phyloP scores from a whole-genome alignment of 1,140 invertebrate genomes.

The Drosophila oshimai region DNA sequence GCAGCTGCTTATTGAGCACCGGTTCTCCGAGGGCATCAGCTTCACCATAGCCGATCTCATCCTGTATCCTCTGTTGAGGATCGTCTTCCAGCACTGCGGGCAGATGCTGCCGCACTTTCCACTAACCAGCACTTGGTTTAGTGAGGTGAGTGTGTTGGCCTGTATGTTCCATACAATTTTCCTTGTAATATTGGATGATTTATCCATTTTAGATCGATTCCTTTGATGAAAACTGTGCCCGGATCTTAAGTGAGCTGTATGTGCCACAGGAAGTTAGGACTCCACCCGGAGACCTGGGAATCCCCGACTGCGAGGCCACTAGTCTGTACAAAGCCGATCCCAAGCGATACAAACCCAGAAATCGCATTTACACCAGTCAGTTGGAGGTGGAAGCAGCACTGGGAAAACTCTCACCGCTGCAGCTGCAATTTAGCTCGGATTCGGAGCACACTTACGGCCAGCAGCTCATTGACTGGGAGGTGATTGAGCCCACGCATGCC shows the following conservation, averaged over 20 bases:
- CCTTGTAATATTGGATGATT: neutral
- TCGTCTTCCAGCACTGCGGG: conserved; percentile 85
- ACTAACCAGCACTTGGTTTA: conserved; percentile 87
- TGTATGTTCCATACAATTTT: neutral
- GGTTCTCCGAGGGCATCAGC: conserved; percentile 92
- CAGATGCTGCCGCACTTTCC: conserved; percentile 85
- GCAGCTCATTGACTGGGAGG: conserved; percentile 67
- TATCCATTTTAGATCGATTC: conserved; percentile 52
- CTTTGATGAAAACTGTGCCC: conserved; percentile 47
- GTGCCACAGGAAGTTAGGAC: conserved; percentile 4
- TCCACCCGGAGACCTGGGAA: conserved; percentile 23
- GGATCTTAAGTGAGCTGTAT: conserved; percentile 60
- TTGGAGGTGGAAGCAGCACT: conserved; percentile 88
- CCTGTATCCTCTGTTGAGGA: conserved; percentile 88
- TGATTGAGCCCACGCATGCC: conserved; percentile 70
- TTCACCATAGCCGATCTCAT: conserved; percentile 94
- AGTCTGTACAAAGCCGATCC: conserved; percentile 91
- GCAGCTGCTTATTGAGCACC: conserved; percentile 86
- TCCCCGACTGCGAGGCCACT: conserved; percentile 67
- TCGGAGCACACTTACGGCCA: conserved; percentile 46
- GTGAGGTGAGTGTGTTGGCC: conserved; percentile 49
- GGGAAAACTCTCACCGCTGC: conserved; percentile 72
- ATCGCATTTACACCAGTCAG: conserved; percentile 89
- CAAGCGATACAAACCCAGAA: conserved; percentile 88
- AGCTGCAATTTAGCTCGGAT: conserved; percentile 56